Conservation (phyloP, 2,888 invertebrate genomes). For the Empis stercorea region DNA sequence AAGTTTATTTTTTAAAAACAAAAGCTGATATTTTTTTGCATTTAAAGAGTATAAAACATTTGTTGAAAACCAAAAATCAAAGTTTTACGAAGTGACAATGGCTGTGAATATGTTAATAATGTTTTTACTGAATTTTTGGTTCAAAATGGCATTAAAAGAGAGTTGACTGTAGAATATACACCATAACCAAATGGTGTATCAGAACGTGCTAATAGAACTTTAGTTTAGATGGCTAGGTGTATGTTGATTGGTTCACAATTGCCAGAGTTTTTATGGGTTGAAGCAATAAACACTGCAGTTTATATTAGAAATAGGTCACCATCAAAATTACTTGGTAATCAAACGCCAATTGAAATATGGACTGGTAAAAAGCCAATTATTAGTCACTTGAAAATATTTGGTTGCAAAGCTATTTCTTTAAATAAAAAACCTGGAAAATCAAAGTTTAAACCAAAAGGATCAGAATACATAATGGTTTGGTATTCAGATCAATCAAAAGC, state of each 20-base stretch:
- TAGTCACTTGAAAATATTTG: conserved; percentile 9
- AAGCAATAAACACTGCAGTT: conserved; percentile 8
- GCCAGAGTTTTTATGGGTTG: conserved; percentile 9
- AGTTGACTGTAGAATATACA: conserved; percentile 13
- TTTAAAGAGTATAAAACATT: conserved; percentile 7
- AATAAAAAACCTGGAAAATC: conserved; percentile 3
- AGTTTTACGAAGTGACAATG: conserved; percentile 12
- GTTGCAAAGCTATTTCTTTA: conserved; percentile 3
- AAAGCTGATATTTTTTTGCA: conserved; percentile 1
- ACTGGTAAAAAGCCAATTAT: conserved; percentile 8
- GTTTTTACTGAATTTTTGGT: conserved; percentile 10
- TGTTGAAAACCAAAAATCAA: not conserved
- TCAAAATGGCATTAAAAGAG: conserved; percentile 10
- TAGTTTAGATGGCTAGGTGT: conserved; percentile 11
- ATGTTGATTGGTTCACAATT: conserved; percentile 6
- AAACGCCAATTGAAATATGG: conserved; percentile 10
- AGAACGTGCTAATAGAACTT: conserved; percentile 12
- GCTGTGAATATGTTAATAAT: conserved; percentile 7
- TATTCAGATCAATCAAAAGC: conserved; percentile 1
- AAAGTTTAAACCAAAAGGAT: conserved; percentile 8
- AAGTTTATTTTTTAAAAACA: no score
- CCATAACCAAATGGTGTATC: conserved; percentile 17
- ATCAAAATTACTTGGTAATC: conserved; percentile 3
- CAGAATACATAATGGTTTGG: conserved; percentile 9
- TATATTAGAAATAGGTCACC: conserved; percentile 9